phyloP scores from a whole-genome alignment of 2,888 invertebrate species.

The Erebia aethiops region DNA sequence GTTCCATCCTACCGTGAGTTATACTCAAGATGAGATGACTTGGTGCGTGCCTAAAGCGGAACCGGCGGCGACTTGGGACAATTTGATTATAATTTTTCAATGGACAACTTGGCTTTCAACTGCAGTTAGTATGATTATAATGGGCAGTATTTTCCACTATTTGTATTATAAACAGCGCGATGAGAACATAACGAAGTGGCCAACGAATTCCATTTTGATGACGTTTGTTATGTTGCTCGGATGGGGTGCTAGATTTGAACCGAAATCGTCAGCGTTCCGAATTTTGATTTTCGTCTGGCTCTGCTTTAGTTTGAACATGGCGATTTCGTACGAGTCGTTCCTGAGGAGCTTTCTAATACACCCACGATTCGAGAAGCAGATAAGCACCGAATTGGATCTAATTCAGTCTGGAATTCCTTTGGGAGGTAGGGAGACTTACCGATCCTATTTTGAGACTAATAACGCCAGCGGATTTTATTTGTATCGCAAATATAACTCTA shows the following conservation, averaged over 20 bases:
- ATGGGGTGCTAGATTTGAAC: slow-evolving; percentile 70
- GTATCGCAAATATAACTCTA: slow-evolving; percentile 74
- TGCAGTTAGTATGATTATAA: slow-evolving; percentile 59
- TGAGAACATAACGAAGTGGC: slow-evolving; percentile 66
- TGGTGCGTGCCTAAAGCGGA: slow-evolving; percentile 74
- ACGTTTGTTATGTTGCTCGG: slow-evolving; percentile 77
- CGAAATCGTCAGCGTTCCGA: slow-evolving; percentile 69
- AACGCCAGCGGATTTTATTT: slow-evolving; percentile 76
- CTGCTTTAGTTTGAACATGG: slow-evolving; percentile 76
- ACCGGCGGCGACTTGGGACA: slow-evolving; percentile 73
- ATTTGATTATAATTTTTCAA: slow-evolving; percentile 74
- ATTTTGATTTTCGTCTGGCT: slow-evolving; percentile 75
- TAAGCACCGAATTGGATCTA: slow-evolving; percentile 71
- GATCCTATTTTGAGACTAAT: slow-evolving; percentile 77
- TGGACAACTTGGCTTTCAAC: slow-evolving; percentile 75
- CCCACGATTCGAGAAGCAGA: slow-evolving; percentile 78
- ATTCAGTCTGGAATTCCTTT: slow-evolving; percentile 70
- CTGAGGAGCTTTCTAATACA: slow-evolving; percentile 79
- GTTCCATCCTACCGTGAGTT: slow-evolving; percentile 75
- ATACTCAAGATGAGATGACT: slow-evolving; percentile 78
- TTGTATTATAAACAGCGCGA: slow-evolving; percentile 63
- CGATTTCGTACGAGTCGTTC: slow-evolving; percentile 78
- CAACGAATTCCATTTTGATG: slow-evolving; percentile 73
- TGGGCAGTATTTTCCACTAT: slow-evolving; percentile 69
- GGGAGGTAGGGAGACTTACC: slow-evolving; percentile 78